These are phyloP conservation scores for Tychaedon coryphoeus DNA, from an alignment of 2,113 vertebrate genomes.

Conservation along the genomic window DNA sequence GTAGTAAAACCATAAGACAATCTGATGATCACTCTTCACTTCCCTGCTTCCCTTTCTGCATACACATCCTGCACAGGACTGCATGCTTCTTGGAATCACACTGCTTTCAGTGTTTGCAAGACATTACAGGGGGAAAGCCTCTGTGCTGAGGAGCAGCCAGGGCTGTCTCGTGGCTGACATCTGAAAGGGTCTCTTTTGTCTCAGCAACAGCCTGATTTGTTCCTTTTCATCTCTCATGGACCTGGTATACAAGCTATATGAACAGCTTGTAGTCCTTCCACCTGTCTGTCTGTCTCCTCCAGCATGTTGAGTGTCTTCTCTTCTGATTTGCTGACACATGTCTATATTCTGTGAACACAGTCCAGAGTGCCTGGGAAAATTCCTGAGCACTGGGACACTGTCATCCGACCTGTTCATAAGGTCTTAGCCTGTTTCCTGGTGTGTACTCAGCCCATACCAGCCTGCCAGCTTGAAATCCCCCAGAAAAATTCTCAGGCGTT, in stretches of 20 bases:
- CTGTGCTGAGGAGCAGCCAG: not conserved
- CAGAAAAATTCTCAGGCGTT: not conserved
- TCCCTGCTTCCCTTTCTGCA: not conserved
- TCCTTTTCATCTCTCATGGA: not conserved
- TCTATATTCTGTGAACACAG: not conserved
- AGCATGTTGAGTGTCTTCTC: not conserved
- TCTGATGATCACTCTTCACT: not conserved
- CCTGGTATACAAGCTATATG: not conserved
- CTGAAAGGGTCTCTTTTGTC: not conserved
- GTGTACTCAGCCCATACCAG: not conserved
- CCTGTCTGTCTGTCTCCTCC: not conserved
- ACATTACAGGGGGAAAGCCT: not conserved
- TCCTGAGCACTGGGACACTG: not conserved
- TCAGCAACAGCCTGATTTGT: not conserved
- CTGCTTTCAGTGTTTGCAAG: not conserved
- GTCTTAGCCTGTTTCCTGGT: not conserved
- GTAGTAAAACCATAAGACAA: not conserved
- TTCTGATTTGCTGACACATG: rapidly evolving
- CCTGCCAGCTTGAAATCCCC: not conserved
- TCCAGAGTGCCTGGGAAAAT: not conserved
- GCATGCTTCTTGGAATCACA: not conserved
- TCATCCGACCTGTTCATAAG: not conserved
- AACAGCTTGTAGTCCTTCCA: not conserved
- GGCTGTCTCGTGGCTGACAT: not conserved
- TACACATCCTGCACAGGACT: not conserved